Percentiles rank a stretch among this genome's conserved stretches.
phyloP scores from a whole-genome alignment of 2,797 vertebrate species.

The Leuciscus waleckii region DNA sequence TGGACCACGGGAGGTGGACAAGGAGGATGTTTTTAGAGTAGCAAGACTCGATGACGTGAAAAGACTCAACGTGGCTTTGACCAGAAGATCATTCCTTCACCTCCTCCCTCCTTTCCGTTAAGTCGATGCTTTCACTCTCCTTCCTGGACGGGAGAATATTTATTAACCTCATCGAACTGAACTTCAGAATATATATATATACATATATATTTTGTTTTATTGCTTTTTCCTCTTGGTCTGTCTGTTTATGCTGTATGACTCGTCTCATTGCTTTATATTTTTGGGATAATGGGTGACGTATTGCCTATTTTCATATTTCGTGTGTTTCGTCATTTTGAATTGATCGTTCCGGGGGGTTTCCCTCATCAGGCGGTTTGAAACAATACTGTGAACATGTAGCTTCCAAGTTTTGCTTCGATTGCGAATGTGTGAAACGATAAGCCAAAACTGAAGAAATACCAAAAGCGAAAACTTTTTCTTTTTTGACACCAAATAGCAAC shows the following conservation, averaged over 20 bases:
- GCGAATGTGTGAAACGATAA: conserved; percentile 69
- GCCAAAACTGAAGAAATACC: conserved; percentile 76
- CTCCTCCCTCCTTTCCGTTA: conserved; percentile 44
- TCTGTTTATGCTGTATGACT: conserved; percentile 76
- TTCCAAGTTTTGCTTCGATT: conserved; percentile 69
- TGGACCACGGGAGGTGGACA: conserved; percentile 65
- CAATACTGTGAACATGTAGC: conserved; percentile 81
- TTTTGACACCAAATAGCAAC: conserved; percentile 71
- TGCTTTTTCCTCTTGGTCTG: conserved; percentile 72
- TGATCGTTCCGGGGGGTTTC: conserved; percentile 63
- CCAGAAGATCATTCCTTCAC: conserved; percentile 62
- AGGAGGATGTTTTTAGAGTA: conserved; percentile 54
- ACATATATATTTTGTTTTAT: conserved; percentile 60
- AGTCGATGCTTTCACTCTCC: conserved; percentile 50
- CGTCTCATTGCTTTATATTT: conserved; percentile 78
- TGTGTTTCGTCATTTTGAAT: conserved; percentile 62
- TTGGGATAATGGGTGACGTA: conserved; percentile 58
- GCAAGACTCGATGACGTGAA: conserved; percentile 56
- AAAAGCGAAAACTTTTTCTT: conserved; percentile 69
- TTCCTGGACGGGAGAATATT: conserved; percentile 75
- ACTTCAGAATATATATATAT: conserved; percentile 72
- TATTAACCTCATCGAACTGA: conserved; percentile 79
- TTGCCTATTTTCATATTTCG: conserved; percentile 74
- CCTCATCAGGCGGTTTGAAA: conserved; percentile 72
- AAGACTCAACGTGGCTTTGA: conserved; percentile 62